Percentiles rank a stretch among this genome's conserved stretches.
phyloP scores from a whole-genome alignment of 2,888 invertebrate species.

The Anodontia alba region DNA sequence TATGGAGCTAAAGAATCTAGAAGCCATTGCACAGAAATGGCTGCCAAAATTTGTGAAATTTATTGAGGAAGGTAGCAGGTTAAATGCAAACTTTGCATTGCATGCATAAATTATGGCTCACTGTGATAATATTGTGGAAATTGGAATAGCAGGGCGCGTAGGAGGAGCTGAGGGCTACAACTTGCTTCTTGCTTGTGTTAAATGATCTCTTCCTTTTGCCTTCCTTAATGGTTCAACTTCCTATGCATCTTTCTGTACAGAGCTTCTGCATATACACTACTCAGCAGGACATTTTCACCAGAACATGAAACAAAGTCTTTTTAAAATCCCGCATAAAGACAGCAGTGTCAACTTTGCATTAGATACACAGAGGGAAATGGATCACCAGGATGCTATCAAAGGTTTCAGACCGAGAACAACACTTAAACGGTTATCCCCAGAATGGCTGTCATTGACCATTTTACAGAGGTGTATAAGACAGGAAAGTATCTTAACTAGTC shows the following conservation, averaged over 20 bases:
- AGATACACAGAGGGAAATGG: slow-evolving; percentile 51
- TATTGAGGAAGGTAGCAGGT: not conserved
- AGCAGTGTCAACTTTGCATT: slow-evolving; percentile 44
- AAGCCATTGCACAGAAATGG: not conserved
- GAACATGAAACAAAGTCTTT: slow-evolving; percentile 17
- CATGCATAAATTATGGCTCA: slow-evolving; percentile 36
- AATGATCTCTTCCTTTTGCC: slow-evolving; percentile 47
- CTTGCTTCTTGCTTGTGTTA: slow-evolving; percentile 6
- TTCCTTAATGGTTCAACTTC: slow-evolving; percentile 53
- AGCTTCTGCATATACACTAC: slow-evolving; percentile 18
- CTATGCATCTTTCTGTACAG: slow-evolving; percentile 43
- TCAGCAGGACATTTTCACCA: not conserved
- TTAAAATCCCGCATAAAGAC: slow-evolving; percentile 34
- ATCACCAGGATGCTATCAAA: slow-evolving; percentile 50
- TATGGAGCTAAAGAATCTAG: not conserved
- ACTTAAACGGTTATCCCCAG: slow-evolving; percentile 35
- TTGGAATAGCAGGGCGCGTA: slow-evolving; percentile 38
- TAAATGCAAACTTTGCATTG: slow-evolving; percentile 26
- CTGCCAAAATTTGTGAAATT: not conserved
- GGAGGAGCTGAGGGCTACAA: slow-evolving; percentile 33
- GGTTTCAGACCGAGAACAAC: slow-evolving; percentile 49
- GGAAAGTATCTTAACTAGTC: not conserved
- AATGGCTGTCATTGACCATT: slow-evolving; percentile 44
- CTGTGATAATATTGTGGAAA: slow-evolving; percentile 39
- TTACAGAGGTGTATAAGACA: slow-evolving; percentile 19